These are phyloP conservation scores for Rhinopomastus cyanomelas DNA, from an alignment of 2,113 vertebrate species.

Conservation along the genomic window DNA sequence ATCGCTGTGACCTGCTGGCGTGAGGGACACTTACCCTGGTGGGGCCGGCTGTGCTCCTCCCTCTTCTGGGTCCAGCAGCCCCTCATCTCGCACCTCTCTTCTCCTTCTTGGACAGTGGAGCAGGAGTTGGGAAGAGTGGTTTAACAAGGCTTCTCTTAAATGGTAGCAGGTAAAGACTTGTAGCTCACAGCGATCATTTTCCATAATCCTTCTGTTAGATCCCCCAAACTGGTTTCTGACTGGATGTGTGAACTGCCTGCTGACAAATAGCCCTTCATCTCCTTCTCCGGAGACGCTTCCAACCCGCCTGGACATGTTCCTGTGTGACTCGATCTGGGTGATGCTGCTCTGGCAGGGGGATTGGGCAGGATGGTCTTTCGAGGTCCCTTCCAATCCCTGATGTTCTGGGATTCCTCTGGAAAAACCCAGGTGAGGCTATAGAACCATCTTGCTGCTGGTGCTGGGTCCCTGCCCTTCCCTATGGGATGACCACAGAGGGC, in stretches of 20 bases:
- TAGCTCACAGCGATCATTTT: neutral
- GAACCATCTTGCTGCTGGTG: neutral
- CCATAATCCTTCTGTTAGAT: neutral
- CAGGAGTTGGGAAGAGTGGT: neutral
- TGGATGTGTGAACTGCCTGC: neutral
- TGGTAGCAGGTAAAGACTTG: neutral
- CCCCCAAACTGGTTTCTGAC: neutral
- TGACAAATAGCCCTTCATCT: neutral
- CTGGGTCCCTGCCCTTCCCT: neutral
- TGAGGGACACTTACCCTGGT: neutral
- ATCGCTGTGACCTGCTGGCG: neutral
- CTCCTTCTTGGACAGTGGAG: neutral
- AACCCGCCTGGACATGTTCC: too few relatives aligned
- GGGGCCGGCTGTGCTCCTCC: neutral
- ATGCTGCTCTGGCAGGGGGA: too few relatives aligned
- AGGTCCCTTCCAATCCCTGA: too few relatives aligned
- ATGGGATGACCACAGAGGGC: neutral
- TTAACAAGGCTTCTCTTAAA: neutral
- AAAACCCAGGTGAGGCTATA: neutral
- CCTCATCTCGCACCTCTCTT: neutral
- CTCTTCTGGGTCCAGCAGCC: neutral
- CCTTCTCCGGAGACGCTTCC: too few relatives aligned
- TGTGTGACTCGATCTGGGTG: too few relatives aligned
- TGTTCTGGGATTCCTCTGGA: too few relatives aligned
- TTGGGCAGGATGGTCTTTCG: too few relatives aligned